These are phyloP conservation scores for Chaetoderma sp. DNA, from an alignment of 2,888 invertebrate genomes.

Conservation along the genomic window DNA sequence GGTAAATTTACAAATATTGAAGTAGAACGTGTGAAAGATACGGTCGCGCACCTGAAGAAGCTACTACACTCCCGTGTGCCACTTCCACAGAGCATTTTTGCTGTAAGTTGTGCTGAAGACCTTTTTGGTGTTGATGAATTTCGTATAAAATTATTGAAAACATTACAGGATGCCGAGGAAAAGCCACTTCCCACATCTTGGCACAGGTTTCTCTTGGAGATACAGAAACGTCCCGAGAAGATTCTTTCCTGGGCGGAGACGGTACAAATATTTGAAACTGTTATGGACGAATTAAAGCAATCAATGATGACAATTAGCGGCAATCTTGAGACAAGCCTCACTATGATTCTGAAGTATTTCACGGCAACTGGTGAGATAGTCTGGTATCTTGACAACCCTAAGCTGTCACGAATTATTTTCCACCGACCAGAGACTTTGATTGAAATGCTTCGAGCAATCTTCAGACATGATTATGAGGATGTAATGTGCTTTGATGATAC, in stretches of 20 bases:
- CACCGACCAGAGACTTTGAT: conserved; percentile 58
- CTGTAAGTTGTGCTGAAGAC: conserved; percentile 58
- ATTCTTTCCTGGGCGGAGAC: conserved; percentile 48
- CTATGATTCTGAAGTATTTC: conserved; percentile 53
- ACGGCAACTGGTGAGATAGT: conserved; percentile 57
- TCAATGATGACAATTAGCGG: conserved; percentile 54
- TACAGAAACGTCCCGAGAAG: conserved; percentile 49
- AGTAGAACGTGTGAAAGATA: conserved; percentile 51
- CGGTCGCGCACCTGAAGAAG: conserved; percentile 47
- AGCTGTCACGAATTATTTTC: conserved; percentile 51
- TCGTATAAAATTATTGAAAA: conserved; percentile 31
- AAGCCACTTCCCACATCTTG: conserved; percentile 51
- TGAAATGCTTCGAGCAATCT: conserved; percentile 59
- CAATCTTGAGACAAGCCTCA: conserved; percentile 50
- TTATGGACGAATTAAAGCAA: conserved; percentile 46
- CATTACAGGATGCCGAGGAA: conserved; percentile 40
- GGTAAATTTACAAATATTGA: conserved; percentile 54
- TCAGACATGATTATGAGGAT: conserved; percentile 58
- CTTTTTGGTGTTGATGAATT: conserved; percentile 47
- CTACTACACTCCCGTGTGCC: conserved; percentile 48
- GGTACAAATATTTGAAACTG: conserved; percentile 34
- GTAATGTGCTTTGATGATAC: conserved; percentile 45
- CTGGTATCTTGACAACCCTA: conserved; percentile 57
- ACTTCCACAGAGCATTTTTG: conserved; percentile 47
- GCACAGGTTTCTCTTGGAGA: conserved; percentile 49